Percentiles rank a stretch among this genome's conserved stretches.
These are phyloP conservation scores for Leptosomus discolor DNA, from an alignment of 2,113 vertebrate genomes.

Conservation along the genomic window DNA sequence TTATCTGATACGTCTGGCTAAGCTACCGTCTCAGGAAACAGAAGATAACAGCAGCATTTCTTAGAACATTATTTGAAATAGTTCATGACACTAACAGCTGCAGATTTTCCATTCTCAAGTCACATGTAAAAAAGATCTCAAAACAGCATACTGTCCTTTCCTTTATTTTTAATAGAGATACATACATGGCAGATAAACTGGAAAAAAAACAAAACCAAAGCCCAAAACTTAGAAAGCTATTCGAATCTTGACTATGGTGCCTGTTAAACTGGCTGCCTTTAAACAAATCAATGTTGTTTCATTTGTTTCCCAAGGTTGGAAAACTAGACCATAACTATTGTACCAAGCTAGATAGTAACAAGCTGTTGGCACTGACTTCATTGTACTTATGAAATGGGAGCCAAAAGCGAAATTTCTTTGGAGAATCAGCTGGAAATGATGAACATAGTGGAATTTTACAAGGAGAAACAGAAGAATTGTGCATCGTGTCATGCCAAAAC, in stretches of 20 bases:
- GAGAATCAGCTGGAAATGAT: constrained; percentile 15
- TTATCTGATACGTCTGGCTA: neutral
- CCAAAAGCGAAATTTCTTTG: neutral
- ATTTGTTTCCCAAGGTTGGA: neutral
- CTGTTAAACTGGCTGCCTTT: neutral
- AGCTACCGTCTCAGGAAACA: neutral
- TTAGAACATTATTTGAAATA: neutral
- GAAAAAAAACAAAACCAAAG: neutral
- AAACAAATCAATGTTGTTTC: neutral
- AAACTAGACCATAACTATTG: neutral
- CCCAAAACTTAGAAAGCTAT: neutral
- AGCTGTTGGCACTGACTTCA: neutral
- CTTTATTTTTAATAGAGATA: neutral
- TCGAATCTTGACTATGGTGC: neutral
- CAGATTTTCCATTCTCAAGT: neutral
- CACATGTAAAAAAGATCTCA: neutral
- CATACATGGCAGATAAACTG: neutral
- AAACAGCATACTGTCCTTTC: neutral
- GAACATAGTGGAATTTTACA: neutral
- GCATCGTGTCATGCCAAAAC: neutral
- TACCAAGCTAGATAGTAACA: constrained; percentile 21
- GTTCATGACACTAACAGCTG: neutral
- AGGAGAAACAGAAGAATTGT: neutral
- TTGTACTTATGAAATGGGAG: neutral
- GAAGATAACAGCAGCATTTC: neutral